These are phyloP conservation scores for Asbolus verrucosus DNA, from an alignment of 1,140 invertebrate genomes.

Conservation along the genomic window DNA sequence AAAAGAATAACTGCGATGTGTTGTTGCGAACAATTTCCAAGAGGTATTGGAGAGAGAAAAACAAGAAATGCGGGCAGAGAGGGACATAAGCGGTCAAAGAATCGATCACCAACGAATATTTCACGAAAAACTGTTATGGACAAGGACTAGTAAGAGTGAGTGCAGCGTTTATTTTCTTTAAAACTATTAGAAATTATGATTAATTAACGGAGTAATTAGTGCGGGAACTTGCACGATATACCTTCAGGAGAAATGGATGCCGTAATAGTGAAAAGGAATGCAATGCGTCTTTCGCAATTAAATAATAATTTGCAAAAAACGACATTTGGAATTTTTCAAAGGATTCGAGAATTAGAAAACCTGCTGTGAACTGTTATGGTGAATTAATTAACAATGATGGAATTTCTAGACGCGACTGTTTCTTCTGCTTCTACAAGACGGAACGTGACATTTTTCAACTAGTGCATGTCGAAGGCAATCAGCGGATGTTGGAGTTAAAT, in stretches of 20 bases:
- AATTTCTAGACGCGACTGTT: background rate
- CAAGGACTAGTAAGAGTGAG: slow-evolving; percentile 21
- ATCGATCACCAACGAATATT: background rate
- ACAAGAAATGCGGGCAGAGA: slow-evolving; percentile 28
- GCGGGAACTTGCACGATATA: slow-evolving; percentile 3
- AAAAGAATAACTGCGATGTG: slow-evolving; percentile 18
- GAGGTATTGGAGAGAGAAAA: slow-evolving; percentile 23
- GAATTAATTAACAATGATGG: no score
- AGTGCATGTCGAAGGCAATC: slow-evolving; percentile 10
- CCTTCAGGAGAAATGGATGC: slow-evolving; percentile 25
- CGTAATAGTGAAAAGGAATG: slow-evolving; percentile 37
- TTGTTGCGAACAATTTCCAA: slow-evolving; percentile 17
- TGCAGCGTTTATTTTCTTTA: slow-evolving; percentile 14
- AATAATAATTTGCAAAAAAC: slow-evolving; percentile 5
- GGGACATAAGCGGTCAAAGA: slow-evolving; percentile 26
- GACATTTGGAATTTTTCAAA: no score
- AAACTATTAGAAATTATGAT: slow-evolving; percentile 13
- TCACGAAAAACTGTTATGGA: slow-evolving; percentile 7
- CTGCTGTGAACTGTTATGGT: no score
- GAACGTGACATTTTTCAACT: slow-evolving; percentile 9
- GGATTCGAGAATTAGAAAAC: no score
- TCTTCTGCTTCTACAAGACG: no score
- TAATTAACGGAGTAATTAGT: slow-evolving; percentile 23
- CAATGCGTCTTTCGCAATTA: background rate
- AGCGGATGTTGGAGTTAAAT: slow-evolving; percentile 14